phyloP scores from a whole-genome alignment of 1,140 invertebrate genomes.

The Ceratosolen fusciceps region DNA sequence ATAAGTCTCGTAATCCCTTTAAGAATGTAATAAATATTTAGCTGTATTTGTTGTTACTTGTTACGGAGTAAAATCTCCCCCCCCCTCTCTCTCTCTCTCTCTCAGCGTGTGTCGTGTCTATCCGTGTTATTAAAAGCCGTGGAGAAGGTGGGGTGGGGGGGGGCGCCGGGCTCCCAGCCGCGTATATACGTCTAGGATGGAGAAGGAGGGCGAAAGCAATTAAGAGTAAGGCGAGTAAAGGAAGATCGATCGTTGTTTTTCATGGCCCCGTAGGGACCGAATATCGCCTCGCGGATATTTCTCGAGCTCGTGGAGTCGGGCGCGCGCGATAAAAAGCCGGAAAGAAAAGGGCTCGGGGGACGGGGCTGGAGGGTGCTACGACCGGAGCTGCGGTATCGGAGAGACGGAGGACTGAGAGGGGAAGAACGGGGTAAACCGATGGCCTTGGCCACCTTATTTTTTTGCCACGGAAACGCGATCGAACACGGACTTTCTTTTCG shows the following conservation, averaged over 20 bases:
- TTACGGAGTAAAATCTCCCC: not conserved
- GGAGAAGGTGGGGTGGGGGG: not conserved
- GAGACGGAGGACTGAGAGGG: too few relatives aligned
- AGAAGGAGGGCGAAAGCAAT: conserved; percentile 17
- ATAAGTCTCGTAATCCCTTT: not conserved
- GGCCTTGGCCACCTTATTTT: too few relatives aligned
- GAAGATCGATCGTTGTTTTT: conserved; percentile 13
- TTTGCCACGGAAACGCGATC: too few relatives aligned
- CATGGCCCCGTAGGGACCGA: conserved; percentile 30
- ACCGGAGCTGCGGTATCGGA: too few relatives aligned
- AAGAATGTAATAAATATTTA: not conserved
- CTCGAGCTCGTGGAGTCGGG: conserved; percentile 4
- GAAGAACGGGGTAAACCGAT: too few relatives aligned
- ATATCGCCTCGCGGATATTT: conserved; percentile 35
- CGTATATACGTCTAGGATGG: too few relatives aligned
- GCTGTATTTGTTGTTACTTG: not conserved
- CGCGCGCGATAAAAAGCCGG: conserved; percentile 31
- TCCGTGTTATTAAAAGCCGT: conserved; percentile 28
- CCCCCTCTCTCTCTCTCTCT: too few relatives aligned
- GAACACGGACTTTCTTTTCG: too few relatives aligned
- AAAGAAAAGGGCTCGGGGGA: conserved; percentile 1
- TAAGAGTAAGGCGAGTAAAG: conserved; percentile 34
- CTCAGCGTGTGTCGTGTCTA: too few relatives aligned
- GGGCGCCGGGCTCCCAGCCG: too few relatives aligned
- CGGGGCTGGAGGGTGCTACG: too few relatives aligned